A percentile compares a stretch with the other conserved stretches of the same genome.
phyloP scores from a whole-genome alignment of 2,113 vertebrate genomes.

The Dolichallabes microphthalmus region DNA sequence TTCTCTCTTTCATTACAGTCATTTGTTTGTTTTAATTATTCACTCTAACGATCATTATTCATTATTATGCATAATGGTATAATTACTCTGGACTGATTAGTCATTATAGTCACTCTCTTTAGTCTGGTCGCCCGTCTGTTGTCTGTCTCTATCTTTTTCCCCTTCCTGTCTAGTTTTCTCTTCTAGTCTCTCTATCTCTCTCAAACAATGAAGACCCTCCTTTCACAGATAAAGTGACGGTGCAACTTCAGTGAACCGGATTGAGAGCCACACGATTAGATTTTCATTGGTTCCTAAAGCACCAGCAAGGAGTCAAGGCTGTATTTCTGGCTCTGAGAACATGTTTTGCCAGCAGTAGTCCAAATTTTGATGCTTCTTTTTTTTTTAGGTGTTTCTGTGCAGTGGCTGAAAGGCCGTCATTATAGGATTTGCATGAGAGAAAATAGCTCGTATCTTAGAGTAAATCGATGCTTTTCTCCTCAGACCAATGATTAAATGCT shows the following conservation, averaged over 20 bases:
- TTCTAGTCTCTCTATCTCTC: not conserved
- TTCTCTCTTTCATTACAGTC: not conserved
- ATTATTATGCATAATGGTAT: slow-evolving; percentile 32
- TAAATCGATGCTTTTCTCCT: not conserved
- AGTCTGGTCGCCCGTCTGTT: slow-evolving; percentile 1
- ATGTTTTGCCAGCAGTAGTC: no score
- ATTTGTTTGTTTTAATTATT: slow-evolving; percentile 21
- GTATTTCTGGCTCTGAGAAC: not conserved
- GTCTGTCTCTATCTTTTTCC: not conserved
- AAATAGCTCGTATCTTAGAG: not conserved
- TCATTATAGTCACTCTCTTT: slow-evolving; percentile 12
- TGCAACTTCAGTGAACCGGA: not conserved
- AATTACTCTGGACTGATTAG: slow-evolving; percentile 25
- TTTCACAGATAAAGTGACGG: not conserved
- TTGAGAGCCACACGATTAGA: not conserved
- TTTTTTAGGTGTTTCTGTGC: not conserved
- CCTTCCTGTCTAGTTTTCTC: not conserved
- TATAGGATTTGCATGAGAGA: not conserved
- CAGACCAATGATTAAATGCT: not conserved
- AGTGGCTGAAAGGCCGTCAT: not conserved
- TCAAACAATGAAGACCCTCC: not conserved
- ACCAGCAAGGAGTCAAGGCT: not conserved
- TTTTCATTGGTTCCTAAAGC: not conserved
- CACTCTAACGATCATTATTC: slow-evolving; percentile 9
- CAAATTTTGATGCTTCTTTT: not conserved